Base-by-base conservation (phyloP, 2,797 vertebrate genomes). In the Phalloptychus januarius region DNA sequence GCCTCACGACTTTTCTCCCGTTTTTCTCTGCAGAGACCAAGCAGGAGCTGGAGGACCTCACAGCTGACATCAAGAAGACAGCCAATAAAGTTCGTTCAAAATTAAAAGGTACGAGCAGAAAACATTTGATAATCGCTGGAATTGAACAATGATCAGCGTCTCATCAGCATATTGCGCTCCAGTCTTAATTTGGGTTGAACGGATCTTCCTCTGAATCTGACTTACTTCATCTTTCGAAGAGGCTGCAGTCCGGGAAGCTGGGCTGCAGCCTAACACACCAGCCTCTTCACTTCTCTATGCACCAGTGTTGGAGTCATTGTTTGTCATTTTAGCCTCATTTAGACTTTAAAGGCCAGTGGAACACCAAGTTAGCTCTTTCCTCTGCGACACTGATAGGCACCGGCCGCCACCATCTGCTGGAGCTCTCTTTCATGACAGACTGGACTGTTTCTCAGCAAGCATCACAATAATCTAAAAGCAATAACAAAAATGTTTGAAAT, bases 1-100 rank as follows among this genome's bases (percentile, higher is more conserved):
- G 46, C 46, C 6, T 48, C 28, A 48, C 18, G n/a, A 52, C 3
- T 38, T 81, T 13, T 13, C 15, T 65, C 10, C 33, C 5, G 36
- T 20, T 61, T 81, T 10, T 74, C 31, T 71, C 13, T 56, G 71
- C 93, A 98, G 97, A 97, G 91, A 98, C 97, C 76, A 98, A 98
- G 91, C 97, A 98, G 94, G 97, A 98, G 92, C 89, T 98, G 94
- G 97, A 98, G 94, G 97, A 98, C 85, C 97, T 98, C 78, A 98
- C 97, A 70, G 97, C 97, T 83, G 97, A 98, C 93, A 98, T 98
- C 92, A 98, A 98, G 96, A 98, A 98, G 93, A 98, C 97, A 81
- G 97, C 97, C 81, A 98, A 98, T 96, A 98, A 98, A 96, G 97
- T 98, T 70, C 97, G 97, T 89, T 98, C 97, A 95, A 98, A 98